Evolutionary conservation across 2,888 invertebrate genomes (phyloP), one percentile per base, ranked within the genome.

Genomic region (Buathra laborator): DNA sequence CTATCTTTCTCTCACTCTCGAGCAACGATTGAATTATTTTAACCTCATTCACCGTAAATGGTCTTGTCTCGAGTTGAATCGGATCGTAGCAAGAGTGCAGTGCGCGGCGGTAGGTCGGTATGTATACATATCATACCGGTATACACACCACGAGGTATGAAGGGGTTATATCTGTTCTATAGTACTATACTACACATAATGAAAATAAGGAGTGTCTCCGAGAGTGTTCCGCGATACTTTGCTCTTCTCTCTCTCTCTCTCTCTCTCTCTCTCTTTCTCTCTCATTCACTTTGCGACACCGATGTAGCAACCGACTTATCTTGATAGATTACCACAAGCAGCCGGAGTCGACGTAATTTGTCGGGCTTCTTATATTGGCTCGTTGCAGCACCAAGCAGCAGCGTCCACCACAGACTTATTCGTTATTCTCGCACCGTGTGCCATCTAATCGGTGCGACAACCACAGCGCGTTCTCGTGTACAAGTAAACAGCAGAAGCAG

Each of bases 271-370:
- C 56, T 19, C 53, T n/a, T 16, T 62, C 32, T 46, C 62, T 48
- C 64, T 62, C 64, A 12, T 53, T 66, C 66, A 24, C 76, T 51
- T 64, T 46, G 76, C 67, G 72, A 66, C 66, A 75, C 72, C 37
- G 79, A 81, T 84, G 84, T 84, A 78, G 89, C 85, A 86, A 86
- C 79, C 72, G 85, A 89, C 86, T 92, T 92, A 92, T 92, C 92
- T 91, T 89, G 89, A 90, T 89, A 91, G 91, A 92, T 91, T 90
- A 88, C 87, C 84, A 48, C 78, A 77, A 70, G 75, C 70, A 81
- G 76, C 74, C 80, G 83, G 81, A 84, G 86, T 88, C 85, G 87
- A 84, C 84, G 88, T 90, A 89, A 92, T 90, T 91, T 90, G 89
- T 89, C 86, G 87, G 86, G 77, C 59, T 32, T 86, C 86, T 85